A percentile compares a stretch with the other conserved stretches of the same genome.
Evolutionary conservation across 2,113 vertebrate species (phyloP).

Genomic region (Callaeas wilsoni): DNA sequence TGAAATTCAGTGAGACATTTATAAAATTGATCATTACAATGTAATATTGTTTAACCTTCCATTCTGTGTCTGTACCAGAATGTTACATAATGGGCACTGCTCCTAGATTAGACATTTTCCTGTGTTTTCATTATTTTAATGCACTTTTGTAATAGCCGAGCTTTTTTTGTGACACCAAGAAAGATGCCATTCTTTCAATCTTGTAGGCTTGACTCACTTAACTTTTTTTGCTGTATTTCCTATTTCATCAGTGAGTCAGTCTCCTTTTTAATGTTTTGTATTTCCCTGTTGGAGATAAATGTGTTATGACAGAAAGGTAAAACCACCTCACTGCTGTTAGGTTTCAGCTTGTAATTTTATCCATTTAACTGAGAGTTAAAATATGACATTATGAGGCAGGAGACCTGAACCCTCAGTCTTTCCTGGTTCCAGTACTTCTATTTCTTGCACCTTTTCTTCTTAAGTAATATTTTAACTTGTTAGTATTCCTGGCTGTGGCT

Average conservation of each 20-base stretch:
- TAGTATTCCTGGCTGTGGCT: background rate
- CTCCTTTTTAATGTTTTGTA: background rate
- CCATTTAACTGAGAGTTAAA: background rate
- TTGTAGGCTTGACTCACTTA: background rate
- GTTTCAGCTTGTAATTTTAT: background rate
- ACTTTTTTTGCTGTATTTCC: background rate
- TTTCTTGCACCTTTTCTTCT: slow-evolving; percentile 5
- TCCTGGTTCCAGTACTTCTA: background rate
- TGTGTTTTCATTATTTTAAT: background rate
- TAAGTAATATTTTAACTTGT: background rate
- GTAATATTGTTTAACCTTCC: background rate
- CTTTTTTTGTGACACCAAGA: background rate
- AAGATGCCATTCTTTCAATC: background rate
- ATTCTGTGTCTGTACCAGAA: background rate
- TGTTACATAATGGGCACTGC: background rate
- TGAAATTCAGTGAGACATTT: background rate
- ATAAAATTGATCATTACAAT: background rate
- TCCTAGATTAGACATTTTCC: background rate
- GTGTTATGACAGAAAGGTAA: background rate
- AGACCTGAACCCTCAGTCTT: background rate
- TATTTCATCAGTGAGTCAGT: background rate
- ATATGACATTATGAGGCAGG: background rate
- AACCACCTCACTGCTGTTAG: background rate
- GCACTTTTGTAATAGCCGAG: background rate
- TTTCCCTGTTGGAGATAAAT: background rate